Base-by-base conservation (phyloP, 2,797 vertebrate species). In the Chaetodon trifasciatus region DNA sequence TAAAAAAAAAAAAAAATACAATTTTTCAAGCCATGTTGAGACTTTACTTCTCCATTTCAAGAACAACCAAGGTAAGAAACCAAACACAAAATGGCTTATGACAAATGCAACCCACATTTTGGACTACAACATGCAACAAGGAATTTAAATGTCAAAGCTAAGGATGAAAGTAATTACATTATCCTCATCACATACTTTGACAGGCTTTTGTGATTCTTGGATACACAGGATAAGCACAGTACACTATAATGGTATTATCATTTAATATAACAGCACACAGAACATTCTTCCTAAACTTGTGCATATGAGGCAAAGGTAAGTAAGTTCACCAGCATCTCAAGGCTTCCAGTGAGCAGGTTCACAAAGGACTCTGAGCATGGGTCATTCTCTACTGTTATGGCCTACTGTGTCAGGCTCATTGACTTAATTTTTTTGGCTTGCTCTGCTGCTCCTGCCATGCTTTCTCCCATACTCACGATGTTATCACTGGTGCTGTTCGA, bases 401-500 rank as follows among this genome's bases (percentile, higher is more conserved):
- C 35, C 70, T 58, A 76, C 67, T 85, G 78, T 74, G 76, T 88
- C 79, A 81, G 72, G 17, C 56, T 82, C 76, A 74, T 46, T 82
- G 83, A 85, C 77, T 81, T 85, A 71, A 80, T 74, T 87, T 70
- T 44, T 39, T 66, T 92, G 90, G 88, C 88, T 75, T 64, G 62
- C 52, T 53, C 61, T 23, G 65, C 60, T 47, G 65, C 21, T 62
- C 47, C 69, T 78, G 62, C 80, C 77, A 73, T 90, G 72, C 76
- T 83, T 83, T 82, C 58, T 81, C 70, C 63, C 58, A 79, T 79
- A 84, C 82, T 88, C 89, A 76, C 42, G 32, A 37, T 88, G 81
- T 91, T 92, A 91, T 89, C 82, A 39, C 40, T 76, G 63, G 55
- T 75, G 57, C 42, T 57, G 73, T 76, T 80, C 35, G 63, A 58